Evolutionary conservation across 2,113 vertebrate species (phyloP).

Genomic region (Bolborhynchus lineola): DNA sequence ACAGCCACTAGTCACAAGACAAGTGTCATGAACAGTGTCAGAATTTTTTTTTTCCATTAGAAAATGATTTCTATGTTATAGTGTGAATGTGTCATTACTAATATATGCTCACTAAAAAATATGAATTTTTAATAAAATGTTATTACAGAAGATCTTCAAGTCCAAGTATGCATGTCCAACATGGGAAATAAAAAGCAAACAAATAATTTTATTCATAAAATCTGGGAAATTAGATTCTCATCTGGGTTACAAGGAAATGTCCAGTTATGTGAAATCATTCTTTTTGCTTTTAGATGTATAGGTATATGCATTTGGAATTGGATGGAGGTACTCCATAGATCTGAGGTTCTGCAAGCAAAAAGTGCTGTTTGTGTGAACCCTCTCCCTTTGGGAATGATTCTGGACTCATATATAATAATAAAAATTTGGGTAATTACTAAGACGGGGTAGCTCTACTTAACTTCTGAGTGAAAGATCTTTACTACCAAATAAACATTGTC

Average conservation of each 20-base stretch:
- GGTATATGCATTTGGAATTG: no score
- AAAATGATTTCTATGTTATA: neutral
- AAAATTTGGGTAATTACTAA: neutral
- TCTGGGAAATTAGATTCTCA: neutral
- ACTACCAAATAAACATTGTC: neutral
- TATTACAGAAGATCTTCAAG: neutral
- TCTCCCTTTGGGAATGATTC: neutral
- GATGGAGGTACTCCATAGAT: no score
- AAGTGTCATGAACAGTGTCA: neutral
- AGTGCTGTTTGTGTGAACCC: neutral
- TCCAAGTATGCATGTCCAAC: neutral
- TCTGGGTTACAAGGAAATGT: neutral
- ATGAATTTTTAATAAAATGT: neutral
- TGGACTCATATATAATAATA: neutral
- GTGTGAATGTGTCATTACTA: no score
- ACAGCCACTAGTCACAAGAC: neutral
- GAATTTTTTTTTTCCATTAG: neutral
- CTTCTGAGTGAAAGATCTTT: neutral
- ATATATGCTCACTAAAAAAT: neutral
- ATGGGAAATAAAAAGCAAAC: neutral
- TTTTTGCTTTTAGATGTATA: neutral
- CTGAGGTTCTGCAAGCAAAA: neutral
- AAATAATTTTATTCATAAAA: neutral
- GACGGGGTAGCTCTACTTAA: no score
- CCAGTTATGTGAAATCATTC: neutral